Evolutionary conservation across 2,113 vertebrate species (phyloP), one percentile per base, ranked within the genome.

Genomic region (Fukomys damarensis): DNA sequence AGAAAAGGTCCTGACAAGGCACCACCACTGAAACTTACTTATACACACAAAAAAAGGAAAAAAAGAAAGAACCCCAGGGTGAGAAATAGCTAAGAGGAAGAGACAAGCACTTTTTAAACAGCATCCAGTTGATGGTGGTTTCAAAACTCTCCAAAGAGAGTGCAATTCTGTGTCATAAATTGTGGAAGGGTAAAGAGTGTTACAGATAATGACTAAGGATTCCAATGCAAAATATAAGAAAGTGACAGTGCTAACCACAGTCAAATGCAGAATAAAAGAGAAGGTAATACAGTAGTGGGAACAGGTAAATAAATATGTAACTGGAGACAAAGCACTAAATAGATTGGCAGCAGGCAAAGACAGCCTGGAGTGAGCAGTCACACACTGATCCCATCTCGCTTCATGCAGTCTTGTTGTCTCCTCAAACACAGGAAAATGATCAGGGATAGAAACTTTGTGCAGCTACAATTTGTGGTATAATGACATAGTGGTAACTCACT

Each of bases 81-180:
- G 38, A 95, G 58, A 86, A 90, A 70, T 20, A 20, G 41, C n/a
- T 77, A 92, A 84, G 20, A 87, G n/a, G 22, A 82, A 5, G 35
- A 87, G 9, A 77, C 26, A 74, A 74, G 22, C 1, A 56, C 30
- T 80, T 90, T 70, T 83, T 81, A 56, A 94, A 56, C 1, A 93
- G 58, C 54, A 82, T 19, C 74, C 59, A 77, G 65, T 9, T 74
- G 43, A 91, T 5, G 32, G 61, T n/a, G n/a, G 87, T 95, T 96
- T 28, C n/a, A 76, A 70, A 89, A n/a, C 74, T 24, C 13, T 94
- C 35, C 7, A 7, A 49, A n/a, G 63, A 22, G 54, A 3, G 24
- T 43, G 16, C 19, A 92, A 85, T 28, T 66, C 56, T 85, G 72
- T 59, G 54, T 91, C 76, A 94, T 52, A 93, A 96, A 91, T 81